A percentile compares a stretch with the other conserved stretches of the same genome.
These are phyloP conservation scores for Alviniconcha strummeri DNA, from an alignment of 2,888 invertebrate species.

Conservation along the genomic window DNA sequence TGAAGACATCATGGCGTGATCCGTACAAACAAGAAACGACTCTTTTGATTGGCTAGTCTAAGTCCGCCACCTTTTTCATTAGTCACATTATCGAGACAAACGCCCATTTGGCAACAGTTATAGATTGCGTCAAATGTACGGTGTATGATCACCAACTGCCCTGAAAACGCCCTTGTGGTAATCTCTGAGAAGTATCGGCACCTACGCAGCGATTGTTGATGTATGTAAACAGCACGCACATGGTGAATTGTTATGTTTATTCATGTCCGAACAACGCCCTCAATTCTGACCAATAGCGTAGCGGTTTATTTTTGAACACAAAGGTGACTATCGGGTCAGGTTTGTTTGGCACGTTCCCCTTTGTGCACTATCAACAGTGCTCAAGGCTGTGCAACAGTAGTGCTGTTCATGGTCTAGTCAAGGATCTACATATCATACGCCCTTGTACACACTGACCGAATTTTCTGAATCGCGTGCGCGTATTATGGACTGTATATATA, in stretches of 20 bases:
- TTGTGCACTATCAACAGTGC: neutral
- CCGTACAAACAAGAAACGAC: conserved; percentile 10
- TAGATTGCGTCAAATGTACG: neutral
- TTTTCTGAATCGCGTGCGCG: neutral
- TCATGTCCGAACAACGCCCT: conserved; percentile 34
- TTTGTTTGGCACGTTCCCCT: neutral
- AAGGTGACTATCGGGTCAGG: neutral
- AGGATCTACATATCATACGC: too few relatives aligned
- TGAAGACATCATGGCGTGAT: conserved; percentile 37
- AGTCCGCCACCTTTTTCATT: neutral
- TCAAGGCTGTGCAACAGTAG: neutral
- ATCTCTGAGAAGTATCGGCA: neutral
- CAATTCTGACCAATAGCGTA: conserved; percentile 33
- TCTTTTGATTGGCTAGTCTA: conserved; percentile 31
- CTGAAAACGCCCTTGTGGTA: neutral
- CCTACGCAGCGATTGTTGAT: neutral
- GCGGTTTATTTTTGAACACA: neutral
- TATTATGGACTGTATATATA: too few relatives aligned
- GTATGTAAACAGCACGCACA: neutral
- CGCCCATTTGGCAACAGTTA: neutral
- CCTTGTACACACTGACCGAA: neutral
- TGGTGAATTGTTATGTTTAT: conserved; percentile 2
- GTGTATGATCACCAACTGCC: too few relatives aligned
- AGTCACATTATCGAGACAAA: neutral
- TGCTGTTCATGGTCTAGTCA: neutral